Conservation (phyloP, 2,888 invertebrate genomes). For the Esperia sulphurella region DNA sequence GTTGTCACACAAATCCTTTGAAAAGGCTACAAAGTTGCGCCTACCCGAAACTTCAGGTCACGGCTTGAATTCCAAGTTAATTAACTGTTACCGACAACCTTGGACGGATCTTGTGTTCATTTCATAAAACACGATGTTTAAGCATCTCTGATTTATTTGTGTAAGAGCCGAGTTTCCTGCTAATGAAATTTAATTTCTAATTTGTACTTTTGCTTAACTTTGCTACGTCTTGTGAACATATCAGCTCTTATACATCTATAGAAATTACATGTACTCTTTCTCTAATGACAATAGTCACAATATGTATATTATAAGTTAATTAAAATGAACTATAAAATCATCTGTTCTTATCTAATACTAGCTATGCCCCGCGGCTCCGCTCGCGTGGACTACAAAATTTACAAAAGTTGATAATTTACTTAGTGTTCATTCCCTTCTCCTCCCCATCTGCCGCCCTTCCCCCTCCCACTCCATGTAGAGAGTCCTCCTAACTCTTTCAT, state of each 20-base stretch:
- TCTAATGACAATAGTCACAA: too few relatives aligned
- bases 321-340: too few relatives aligned
- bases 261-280: background rate
- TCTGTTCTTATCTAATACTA: too few relatives aligned
- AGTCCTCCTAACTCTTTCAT: too few relatives aligned
- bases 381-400: too few relatives aligned
- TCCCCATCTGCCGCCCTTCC: too few relatives aligned
- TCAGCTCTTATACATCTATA: background rate
- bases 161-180: conserved; percentile 11
- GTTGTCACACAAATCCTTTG: conserved; percentile 43
- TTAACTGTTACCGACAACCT: conserved; percentile 29
- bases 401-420: too few relatives aligned
- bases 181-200: conserved; percentile 12
- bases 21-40: conserved; percentile 45
- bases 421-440: too few relatives aligned
- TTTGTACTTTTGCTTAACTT: background rate
- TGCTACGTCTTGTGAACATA: background rate
- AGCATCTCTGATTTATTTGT: conserved; percentile 19
- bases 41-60: conserved; percentile 46
- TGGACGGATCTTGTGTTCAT: conserved; percentile 28
- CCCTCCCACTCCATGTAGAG: too few relatives aligned
- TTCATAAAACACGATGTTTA: conserved; percentile 32
- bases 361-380: too few relatives aligned
- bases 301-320: too few relatives aligned
- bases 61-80: conserved; percentile 53